Conservation (phyloP, 2,888 invertebrate species). For the Caenorhabditis imperialis region DNA sequence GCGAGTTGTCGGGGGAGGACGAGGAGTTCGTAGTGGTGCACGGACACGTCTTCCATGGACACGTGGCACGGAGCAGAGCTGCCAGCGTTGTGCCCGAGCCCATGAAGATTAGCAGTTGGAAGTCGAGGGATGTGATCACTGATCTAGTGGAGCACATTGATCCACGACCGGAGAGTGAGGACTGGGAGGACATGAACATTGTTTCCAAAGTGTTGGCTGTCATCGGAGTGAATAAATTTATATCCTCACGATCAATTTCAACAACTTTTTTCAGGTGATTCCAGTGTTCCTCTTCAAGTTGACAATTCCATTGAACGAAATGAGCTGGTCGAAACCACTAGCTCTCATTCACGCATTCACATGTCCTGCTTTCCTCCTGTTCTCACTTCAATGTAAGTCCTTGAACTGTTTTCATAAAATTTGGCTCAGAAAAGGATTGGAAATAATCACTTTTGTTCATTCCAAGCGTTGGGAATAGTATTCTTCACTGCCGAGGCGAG, state of each 20-base stretch:
- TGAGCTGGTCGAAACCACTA: constrained; percentile 82
- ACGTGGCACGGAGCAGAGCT: constrained; percentile 62
- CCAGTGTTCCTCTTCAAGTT: constrained; percentile 81
- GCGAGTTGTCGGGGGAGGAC: constrained; percentile 32
- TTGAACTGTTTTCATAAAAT: neutral
- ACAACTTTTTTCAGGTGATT: constrained; percentile 80
- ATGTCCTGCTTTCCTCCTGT: constrained; percentile 78
- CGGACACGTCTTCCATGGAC: constrained; percentile 60
- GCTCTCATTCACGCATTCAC: constrained; percentile 81
- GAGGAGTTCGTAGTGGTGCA: constrained; percentile 64
- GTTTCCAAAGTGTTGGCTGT: constrained; percentile 39
- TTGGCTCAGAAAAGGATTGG: constrained; percentile 57
- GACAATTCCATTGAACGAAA: constrained; percentile 82
- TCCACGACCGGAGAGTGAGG: constrained; percentile 50
- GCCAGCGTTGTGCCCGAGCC: constrained; percentile 56
- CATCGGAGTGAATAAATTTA: no score
- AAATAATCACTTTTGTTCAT: constrained; percentile 49
- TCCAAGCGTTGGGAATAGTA: constrained; percentile 56
- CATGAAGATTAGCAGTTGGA: constrained; percentile 43
- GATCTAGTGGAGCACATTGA: constrained; percentile 47
- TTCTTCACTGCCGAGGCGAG: constrained; percentile 32
- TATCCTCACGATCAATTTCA: no score
- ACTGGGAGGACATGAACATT: constrained; percentile 53
- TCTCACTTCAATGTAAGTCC: constrained; percentile 67
- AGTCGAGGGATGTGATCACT: constrained; percentile 19